A percentile compares a stretch with the other conserved stretches of the same genome.
These are phyloP conservation scores for Drosophila arawakana DNA, from an alignment of 1,140 invertebrate species.

Conservation along the genomic window DNA sequence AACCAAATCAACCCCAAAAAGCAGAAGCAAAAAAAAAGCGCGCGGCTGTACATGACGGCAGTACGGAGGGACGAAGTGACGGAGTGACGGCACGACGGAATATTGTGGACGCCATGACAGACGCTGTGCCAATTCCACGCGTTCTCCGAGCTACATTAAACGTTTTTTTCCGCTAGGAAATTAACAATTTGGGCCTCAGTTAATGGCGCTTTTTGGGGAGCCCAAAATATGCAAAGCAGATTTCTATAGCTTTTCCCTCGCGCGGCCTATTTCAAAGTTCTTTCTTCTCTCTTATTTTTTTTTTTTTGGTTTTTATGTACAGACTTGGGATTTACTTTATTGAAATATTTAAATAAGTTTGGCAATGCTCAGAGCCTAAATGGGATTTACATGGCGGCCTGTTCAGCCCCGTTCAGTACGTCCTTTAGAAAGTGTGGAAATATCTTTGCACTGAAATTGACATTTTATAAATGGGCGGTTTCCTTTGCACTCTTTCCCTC, in stretches of 20 bases:
- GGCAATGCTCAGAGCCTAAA: conserved; percentile 82
- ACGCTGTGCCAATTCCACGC: conserved; percentile 63
- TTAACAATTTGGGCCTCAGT: conserved; percentile 67
- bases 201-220: conserved; percentile 44
- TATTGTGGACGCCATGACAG: conserved; percentile 59
- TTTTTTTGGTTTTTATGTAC: conserved; percentile 37
- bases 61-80: neutral
- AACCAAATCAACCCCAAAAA: conserved; percentile 63
- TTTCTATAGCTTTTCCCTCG: conserved; percentile 29
- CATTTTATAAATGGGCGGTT: conserved; percentile 79
- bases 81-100: neutral
- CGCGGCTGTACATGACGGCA: conserved; percentile 38
- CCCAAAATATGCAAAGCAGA: conserved; percentile 65
- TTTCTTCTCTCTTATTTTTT: conserved; percentile 15
- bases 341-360: conserved; percentile 84
- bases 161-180: conserved; percentile 58
- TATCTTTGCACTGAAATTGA: conserved; percentile 72
- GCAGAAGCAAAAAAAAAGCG: conserved; percentile 32
- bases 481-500: conserved; percentile 22
- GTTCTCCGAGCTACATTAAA: conserved; percentile 48
- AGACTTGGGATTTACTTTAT: conserved; percentile 81
- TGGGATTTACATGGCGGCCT: conserved; percentile 65
- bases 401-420: conserved; percentile 30
- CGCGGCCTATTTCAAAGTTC: conserved; percentile 66
- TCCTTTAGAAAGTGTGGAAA: conserved; percentile 56